These are phyloP conservation scores for Discoglossus pictus DNA, from an alignment of 2,797 vertebrate genomes.

Conservation along the genomic window DNA sequence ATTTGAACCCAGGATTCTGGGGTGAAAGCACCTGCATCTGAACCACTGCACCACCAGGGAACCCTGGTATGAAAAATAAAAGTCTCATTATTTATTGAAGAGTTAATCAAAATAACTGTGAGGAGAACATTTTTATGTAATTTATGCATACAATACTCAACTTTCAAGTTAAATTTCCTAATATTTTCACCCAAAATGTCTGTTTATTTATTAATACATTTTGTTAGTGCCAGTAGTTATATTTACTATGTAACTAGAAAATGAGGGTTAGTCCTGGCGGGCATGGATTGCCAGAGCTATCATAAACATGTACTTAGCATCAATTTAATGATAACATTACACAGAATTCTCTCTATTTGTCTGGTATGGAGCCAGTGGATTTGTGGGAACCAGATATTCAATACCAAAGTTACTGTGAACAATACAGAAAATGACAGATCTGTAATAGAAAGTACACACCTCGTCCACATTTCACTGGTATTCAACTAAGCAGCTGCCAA, in stretches of 20 bases:
- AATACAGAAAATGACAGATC: conserved; percentile 89
- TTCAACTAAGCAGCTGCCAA: conserved; percentile 59
- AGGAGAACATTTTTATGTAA: too few relatives aligned
- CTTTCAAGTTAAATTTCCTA: too few relatives aligned
- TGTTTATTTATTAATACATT: too few relatives aligned
- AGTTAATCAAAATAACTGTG: too few relatives aligned
- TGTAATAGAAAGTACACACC: conserved; percentile 67
- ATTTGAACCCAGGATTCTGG: too few relatives aligned
- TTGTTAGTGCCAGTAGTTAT: too few relatives aligned
- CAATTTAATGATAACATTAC: conserved; percentile 89
- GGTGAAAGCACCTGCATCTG: too few relatives aligned
- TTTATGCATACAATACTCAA: too few relatives aligned
- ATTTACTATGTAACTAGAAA: conserved; percentile 68
- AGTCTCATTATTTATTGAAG: too few relatives aligned
- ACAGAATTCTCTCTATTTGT: conserved; percentile 62
- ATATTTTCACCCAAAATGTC: too few relatives aligned
- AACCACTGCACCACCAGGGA: too few relatives aligned
- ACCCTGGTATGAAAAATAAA: too few relatives aligned
- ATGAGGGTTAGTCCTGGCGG: conserved; percentile 75
- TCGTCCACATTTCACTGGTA: conserved; percentile 61
- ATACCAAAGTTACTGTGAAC: conserved; percentile 82
- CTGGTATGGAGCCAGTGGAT: conserved; percentile 77
- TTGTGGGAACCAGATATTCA: conserved; percentile 93
- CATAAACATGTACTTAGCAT: conserved; percentile 82
- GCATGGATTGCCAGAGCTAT: conserved; percentile 75